These are phyloP conservation scores for Belgica antarctica DNA, from an alignment of 2,888 invertebrate genomes.

Conservation along the genomic window DNA sequence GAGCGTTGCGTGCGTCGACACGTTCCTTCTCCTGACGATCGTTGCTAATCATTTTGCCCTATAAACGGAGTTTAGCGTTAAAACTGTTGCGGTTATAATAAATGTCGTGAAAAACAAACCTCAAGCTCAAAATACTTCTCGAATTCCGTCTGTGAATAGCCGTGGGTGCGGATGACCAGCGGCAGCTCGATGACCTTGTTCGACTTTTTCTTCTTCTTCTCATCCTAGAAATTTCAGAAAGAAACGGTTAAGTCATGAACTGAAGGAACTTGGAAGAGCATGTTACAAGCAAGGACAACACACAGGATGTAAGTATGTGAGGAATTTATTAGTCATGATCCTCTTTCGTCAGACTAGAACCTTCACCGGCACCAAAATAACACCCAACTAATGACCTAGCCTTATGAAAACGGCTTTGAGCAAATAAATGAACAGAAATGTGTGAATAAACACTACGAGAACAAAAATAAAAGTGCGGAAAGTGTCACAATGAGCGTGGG, in stretches of 20 bases:
- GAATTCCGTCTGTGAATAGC: slow-evolving; percentile 69
- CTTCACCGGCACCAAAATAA: no score
- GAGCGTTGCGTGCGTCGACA: slow-evolving; percentile 91
- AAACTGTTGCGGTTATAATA: slow-evolving; percentile 28
- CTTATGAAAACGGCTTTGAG: no score
- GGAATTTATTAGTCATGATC: no score
- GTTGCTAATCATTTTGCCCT: slow-evolving; percentile 77
- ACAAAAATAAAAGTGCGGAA: no score
- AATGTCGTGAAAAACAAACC: slow-evolving; percentile 55
- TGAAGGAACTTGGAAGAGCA: no score
- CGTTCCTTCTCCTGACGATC: slow-evolving; percentile 93
- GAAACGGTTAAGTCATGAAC: no score
- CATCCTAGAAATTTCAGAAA: slow-evolving; percentile 57
- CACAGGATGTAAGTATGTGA: no score
- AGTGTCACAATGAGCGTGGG: neutral
- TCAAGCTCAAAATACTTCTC: slow-evolving; percentile 76
- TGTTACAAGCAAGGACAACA: no score
- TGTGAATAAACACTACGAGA: no score
- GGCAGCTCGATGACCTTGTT: slow-evolving; percentile 81
- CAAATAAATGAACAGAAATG: no score
- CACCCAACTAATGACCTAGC: no score
- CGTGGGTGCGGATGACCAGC: slow-evolving; percentile 72
- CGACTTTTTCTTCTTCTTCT: slow-evolving; percentile 75
- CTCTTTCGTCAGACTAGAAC: no score
- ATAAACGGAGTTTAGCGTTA: slow-evolving; percentile 45